A percentile compares a stretch with the other conserved stretches of the same genome.
These are phyloP conservation scores for Semnornis frantzii DNA, from an alignment of 2,113 vertebrate species.

Conservation along the genomic window DNA sequence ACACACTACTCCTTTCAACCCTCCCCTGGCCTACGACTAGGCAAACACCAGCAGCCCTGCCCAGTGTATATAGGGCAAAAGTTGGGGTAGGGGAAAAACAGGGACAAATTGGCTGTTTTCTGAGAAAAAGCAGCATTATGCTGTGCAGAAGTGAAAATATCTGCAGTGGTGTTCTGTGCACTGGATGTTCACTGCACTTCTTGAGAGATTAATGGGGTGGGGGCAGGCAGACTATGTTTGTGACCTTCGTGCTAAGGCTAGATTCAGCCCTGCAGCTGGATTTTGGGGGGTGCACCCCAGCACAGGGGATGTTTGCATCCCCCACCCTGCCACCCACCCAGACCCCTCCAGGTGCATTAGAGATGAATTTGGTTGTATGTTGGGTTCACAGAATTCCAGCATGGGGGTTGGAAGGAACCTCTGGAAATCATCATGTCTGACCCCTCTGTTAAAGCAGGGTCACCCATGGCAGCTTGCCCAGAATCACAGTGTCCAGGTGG, in stretches of 20 bases:
- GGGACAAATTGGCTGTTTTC: not conserved
- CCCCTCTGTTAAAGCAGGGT: not conserved
- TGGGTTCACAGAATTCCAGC: not conserved
- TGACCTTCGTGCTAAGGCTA: too few relatives aligned
- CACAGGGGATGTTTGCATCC: not conserved
- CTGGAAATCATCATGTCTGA: not conserved
- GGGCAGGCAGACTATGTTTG: not conserved
- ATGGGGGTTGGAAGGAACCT: too few relatives aligned
- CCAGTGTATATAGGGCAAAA: not conserved
- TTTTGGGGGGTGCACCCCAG: not conserved
- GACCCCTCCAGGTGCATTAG: not conserved
- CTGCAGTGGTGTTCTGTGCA: accelerated
- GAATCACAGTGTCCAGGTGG: not conserved
- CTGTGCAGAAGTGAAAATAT: accelerated
- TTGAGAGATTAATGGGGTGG: not conserved
- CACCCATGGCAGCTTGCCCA: not conserved
- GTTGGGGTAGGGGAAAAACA: accelerated
- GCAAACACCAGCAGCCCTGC: not conserved
- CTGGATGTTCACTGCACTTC: not conserved
- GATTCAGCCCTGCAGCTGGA: too few relatives aligned
- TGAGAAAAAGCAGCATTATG: not conserved
- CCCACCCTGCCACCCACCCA: accelerated
- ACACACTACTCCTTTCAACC: not conserved
- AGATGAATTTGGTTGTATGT: accelerated
- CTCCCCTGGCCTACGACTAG: accelerated